Conservation (phyloP, 2,797 vertebrate species). For the Pelochelys cantorii region DNA sequence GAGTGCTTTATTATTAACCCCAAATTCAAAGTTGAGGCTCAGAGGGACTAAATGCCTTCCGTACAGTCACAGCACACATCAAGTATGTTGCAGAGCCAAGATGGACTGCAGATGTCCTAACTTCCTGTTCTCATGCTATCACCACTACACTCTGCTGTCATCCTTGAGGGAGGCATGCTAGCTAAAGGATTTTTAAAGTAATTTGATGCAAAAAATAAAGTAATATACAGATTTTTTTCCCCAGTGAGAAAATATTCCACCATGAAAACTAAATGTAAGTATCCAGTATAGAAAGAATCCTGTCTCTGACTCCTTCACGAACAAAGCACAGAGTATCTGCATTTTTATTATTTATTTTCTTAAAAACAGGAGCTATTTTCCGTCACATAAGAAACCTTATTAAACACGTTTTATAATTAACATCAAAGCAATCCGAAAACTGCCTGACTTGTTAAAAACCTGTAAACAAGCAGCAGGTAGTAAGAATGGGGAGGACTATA, state of each 20-base stretch:
- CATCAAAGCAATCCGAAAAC: conserved; percentile 71
- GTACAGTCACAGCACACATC: rapidly evolving
- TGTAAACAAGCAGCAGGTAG: conserved; percentile 62
- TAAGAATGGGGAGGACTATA: conserved; percentile 34
- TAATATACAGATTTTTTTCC: neutral
- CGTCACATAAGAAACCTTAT: conserved; percentile 54
- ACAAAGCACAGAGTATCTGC: conserved; percentile 13
- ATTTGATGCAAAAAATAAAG: neutral
- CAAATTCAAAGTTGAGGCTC: neutral
- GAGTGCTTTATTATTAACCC: neutral
- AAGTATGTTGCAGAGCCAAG: neutral
- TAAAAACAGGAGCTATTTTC: conserved; percentile 47
- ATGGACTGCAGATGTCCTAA: rapidly evolving
- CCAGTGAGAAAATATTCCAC: neutral
- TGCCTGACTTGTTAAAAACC: conserved; percentile 64
- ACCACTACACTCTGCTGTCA: rapidly evolving
- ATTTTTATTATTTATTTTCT: conserved; percentile 57
- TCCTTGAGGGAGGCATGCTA: rapidly evolving
- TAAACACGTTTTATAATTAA: conserved; percentile 69
- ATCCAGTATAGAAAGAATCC: neutral
- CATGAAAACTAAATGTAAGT: neutral
- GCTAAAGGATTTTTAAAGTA: neutral
- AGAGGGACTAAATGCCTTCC: neutral
- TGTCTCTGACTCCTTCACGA: conserved; percentile 28
- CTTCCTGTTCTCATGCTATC: rapidly evolving